Evolutionary conservation across 2,888 invertebrate species (phyloP).

Genomic region (Phengaris alcon): DNA sequence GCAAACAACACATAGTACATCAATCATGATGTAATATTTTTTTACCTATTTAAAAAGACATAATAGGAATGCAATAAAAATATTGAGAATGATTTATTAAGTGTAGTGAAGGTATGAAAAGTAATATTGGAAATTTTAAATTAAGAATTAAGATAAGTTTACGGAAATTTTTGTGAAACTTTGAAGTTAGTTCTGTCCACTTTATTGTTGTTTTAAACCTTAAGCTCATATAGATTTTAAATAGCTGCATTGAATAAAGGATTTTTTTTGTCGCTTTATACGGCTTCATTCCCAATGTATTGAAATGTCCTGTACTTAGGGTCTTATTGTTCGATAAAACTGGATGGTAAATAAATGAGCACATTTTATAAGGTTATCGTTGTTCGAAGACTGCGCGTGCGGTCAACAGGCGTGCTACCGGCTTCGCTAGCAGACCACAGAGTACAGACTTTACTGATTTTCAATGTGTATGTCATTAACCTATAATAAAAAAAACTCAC

Average conservation of each 20-base stretch:
- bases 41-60: too few relatives aligned
- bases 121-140: neutral
- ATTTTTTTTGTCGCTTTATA: neutral
- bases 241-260: neutral
- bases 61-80: too few relatives aligned
- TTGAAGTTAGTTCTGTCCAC: neutral
- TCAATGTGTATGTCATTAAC: too few relatives aligned
- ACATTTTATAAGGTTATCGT: neutral
- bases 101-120: too few relatives aligned
- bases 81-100: too few relatives aligned
- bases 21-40: too few relatives aligned
- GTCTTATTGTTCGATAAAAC: neutral
- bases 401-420: neutral
- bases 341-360: neutral
- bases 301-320: neutral
- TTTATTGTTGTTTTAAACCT: neutral
- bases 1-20: too few relatives aligned
- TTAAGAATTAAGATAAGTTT: neutral
- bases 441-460: too few relatives aligned
- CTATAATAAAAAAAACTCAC: too few relatives aligned
- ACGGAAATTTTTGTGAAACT: neutral
- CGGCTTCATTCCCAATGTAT: neutral
- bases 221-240: neutral
- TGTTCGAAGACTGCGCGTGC: neutral
- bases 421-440: neutral